phyloP scores from a whole-genome alignment of 2,888 invertebrate species.

The Trissolcus brochymenae region DNA sequence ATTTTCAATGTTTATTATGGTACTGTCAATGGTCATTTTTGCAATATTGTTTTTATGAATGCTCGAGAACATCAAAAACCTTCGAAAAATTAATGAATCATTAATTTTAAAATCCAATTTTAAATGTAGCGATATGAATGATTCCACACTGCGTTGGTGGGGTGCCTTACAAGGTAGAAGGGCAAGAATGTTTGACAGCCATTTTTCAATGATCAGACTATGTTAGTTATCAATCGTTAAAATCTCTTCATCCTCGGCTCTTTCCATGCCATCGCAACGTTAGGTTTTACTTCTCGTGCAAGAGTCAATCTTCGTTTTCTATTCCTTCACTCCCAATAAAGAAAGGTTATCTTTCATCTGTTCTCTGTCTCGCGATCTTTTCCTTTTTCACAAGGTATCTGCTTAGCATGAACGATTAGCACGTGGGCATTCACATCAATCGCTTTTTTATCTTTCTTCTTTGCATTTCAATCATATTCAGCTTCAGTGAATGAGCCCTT shows the following conservation, averaged over 20 bases:
- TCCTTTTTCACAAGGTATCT: conserved; percentile 56
- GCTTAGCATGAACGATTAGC: conserved; percentile 60
- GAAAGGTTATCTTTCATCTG: conserved; percentile 68
- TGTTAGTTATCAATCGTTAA: conserved; percentile 72
- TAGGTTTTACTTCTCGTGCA: conserved; percentile 64
- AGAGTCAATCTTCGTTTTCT: conserved; percentile 67
- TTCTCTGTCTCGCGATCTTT: conserved; percentile 59
- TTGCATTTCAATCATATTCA: not conserved
- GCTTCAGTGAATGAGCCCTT: conserved; percentile 12
- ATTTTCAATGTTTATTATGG: no score
- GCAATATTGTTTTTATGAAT: conserved; percentile 36
- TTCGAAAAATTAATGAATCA: conserved; percentile 42
- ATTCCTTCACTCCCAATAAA: conserved; percentile 66
- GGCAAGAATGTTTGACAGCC: conserved; percentile 75
- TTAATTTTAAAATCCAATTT: conserved; percentile 49
- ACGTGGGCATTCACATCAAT: conserved; percentile 48
- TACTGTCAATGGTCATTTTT: no score
- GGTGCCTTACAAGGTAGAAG: conserved; percentile 71
- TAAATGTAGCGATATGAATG: conserved; percentile 48
- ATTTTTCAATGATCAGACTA: conserved; percentile 75
- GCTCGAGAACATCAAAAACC: conserved; percentile 10
- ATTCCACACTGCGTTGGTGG: conserved; percentile 63
- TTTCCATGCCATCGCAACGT: conserved; percentile 59
- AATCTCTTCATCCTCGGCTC: conserved; percentile 64
- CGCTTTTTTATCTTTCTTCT: conserved; percentile 25